Percentiles rank a stretch among this genome's conserved stretches.
These are phyloP conservation scores for Coreius guichenoti DNA, from an alignment of 2,797 vertebrate species.

Conservation along the genomic window DNA sequence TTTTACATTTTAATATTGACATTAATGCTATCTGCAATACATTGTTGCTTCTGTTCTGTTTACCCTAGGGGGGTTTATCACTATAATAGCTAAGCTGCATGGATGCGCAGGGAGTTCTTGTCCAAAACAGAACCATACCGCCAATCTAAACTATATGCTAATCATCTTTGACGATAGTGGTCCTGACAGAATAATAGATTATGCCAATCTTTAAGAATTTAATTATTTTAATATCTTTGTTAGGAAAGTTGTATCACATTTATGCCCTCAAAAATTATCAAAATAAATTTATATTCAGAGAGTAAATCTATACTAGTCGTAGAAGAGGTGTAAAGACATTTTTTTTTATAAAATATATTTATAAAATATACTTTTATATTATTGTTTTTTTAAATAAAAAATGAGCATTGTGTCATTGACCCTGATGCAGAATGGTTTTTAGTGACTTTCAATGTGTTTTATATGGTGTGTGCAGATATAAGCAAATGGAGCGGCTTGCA, in stretches of 20 bases:
- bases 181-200: too few species aligned
- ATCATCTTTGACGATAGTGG: too few species aligned
- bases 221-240: background rate
- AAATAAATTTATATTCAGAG: background rate
- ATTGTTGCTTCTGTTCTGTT: too few species aligned
- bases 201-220: background rate
- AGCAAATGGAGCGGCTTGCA: constrained; percentile 89
- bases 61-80: too few species aligned
- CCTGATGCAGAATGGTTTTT: background rate
- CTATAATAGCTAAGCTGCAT: too few species aligned
- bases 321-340: background rate
- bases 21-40: too few species aligned
- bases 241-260: background rate
- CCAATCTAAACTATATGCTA: too few species aligned
- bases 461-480: constrained; percentile 82
- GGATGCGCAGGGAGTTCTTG: too few species aligned
- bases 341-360: background rate
- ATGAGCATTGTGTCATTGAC: background rate
- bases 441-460: background rate
- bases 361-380: background rate
- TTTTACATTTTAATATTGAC: too few species aligned
- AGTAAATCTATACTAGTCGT: background rate
- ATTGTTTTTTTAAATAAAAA: background rate
- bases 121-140: too few species aligned
- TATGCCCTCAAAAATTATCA: background rate